Percentiles rank a stretch among this genome's conserved stretches.
phyloP scores from a whole-genome alignment of 2,113 vertebrate genomes.

The Serilophus lunatus region DNA sequence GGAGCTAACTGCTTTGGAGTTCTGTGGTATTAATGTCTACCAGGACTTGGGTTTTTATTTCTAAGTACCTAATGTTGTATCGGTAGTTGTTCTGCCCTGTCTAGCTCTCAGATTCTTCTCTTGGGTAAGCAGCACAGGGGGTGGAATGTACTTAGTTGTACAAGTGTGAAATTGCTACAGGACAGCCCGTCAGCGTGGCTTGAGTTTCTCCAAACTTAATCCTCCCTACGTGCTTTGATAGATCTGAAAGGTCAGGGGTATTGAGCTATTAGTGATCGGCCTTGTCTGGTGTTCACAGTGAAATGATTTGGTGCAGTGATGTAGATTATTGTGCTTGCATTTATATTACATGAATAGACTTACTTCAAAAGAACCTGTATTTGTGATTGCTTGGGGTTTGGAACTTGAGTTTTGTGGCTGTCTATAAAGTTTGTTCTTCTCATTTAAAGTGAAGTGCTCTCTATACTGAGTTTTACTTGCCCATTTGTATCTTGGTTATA shows the following conservation, averaged over 20 bases:
- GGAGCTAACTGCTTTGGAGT: background rate
- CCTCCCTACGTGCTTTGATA: background rate
- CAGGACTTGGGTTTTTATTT: background rate
- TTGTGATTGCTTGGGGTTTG: background rate
- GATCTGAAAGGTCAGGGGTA: background rate
- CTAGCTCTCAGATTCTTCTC: background rate
- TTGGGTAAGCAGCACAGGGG: background rate
- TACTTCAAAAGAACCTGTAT: background rate
- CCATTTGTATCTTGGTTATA: background rate
- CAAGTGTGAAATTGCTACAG: background rate
- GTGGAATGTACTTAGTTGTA: background rate
- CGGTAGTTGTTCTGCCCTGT: background rate
- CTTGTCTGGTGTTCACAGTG: background rate
- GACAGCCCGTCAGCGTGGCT: background rate
- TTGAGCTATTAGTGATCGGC: background rate
- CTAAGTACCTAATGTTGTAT: background rate
- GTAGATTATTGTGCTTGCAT: background rate
- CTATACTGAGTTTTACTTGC: background rate
- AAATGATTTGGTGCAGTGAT: background rate
- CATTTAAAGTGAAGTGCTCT: background rate
- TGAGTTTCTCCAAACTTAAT: background rate
- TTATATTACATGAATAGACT: background rate
- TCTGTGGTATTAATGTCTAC: background rate
- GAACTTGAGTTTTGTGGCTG: background rate
- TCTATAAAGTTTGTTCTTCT: background rate